Conservation (phyloP, 2,113 vertebrate species). For the Elgaria multicarinata region DNA sequence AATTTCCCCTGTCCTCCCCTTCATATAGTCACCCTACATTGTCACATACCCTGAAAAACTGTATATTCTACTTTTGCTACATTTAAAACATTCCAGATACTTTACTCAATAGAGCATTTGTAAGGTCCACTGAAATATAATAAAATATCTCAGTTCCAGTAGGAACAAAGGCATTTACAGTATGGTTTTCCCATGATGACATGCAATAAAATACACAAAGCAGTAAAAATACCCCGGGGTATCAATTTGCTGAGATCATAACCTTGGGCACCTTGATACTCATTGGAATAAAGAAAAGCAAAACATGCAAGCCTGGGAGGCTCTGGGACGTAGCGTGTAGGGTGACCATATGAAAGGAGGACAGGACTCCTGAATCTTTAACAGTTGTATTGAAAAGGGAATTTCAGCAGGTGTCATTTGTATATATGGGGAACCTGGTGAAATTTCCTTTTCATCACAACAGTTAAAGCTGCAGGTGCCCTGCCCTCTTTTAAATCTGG, state of each 20-base stretch:
- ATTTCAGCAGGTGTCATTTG: no score
- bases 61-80: not conserved
- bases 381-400: no score
- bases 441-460: no score
- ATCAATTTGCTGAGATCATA: not conserved
- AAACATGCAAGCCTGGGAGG: not conserved
- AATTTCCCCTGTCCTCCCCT: no score
- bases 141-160: not conserved
- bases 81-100: not conserved
- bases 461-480: no score
- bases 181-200: not conserved
- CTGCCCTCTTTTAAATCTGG: no score
- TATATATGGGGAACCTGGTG: no score
- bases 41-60: not conserved
- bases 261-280: not conserved
- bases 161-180: not conserved
- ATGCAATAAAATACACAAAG: not conserved
- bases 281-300: not conserved
- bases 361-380: no score
- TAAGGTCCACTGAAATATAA: not conserved
- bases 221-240: not conserved
- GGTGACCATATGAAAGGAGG: no score
- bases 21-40: no score
- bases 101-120: not conserved
- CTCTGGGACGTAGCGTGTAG: no score